phyloP scores from a whole-genome alignment of 2,888 invertebrate species.

The Chrysina gloriosa region DNA sequence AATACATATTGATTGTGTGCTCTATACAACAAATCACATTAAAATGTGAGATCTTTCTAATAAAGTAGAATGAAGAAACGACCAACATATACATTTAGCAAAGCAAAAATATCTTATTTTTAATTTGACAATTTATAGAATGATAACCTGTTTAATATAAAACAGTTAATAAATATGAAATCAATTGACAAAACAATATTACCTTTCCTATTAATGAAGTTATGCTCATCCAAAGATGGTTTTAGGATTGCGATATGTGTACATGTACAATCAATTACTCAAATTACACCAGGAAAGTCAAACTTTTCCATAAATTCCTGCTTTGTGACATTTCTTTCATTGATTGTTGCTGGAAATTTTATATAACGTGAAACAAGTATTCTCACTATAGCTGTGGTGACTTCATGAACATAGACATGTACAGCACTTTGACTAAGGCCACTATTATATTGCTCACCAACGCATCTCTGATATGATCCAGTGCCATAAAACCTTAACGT shows the following conservation, averaged over 20 bases:
- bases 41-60: too few relatives aligned
- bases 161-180: too few relatives aligned
- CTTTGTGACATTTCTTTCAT: background rate
- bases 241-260: background rate
- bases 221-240: background rate
- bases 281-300: background rate
- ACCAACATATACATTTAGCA: too few relatives aligned
- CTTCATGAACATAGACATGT: background rate
- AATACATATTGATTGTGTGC: too few relatives aligned
- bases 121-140: constrained; percentile 36
- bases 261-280: background rate
- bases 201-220: background rate
- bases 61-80: too few relatives aligned
- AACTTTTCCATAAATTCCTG: background rate
- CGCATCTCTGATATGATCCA: background rate
- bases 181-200: too few relatives aligned
- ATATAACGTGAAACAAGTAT: background rate
- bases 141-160: too few relatives aligned
- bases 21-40: too few relatives aligned
- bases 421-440: background rate
- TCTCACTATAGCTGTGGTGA: background rate
- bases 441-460: background rate
- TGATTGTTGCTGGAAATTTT: background rate
- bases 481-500: background rate
- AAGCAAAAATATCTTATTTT: too few relatives aligned